These are phyloP conservation scores for Bombylius major DNA, from an alignment of 2,888 invertebrate species.

Conservation along the genomic window DNA sequence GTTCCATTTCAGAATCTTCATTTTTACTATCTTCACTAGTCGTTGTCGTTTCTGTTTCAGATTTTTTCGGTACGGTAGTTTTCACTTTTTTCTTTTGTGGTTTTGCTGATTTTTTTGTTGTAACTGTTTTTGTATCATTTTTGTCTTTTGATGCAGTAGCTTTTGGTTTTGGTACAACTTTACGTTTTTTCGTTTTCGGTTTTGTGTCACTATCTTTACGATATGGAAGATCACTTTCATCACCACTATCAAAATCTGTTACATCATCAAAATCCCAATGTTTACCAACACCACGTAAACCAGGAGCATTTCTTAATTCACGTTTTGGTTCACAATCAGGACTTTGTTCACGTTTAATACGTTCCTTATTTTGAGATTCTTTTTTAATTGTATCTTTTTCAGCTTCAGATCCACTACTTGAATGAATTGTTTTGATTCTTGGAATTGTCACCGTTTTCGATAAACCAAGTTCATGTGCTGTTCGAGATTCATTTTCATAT, in stretches of 20 bases:
- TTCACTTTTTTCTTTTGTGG: conserved; percentile 19
- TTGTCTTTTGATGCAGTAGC: conserved; percentile 21
- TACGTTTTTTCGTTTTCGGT: conserved; percentile 12
- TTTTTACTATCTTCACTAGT: conserved; percentile 25
- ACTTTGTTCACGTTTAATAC: conserved; percentile 5
- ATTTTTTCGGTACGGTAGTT: conserved; percentile 28
- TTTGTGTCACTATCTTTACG: conserved; percentile 6
- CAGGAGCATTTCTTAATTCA: conserved; percentile 57
- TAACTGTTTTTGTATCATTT: conserved; percentile 18
- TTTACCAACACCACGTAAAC: conserved; percentile 62
- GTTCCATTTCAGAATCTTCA: conserved; percentile 9
- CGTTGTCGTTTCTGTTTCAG: conserved; percentile 19
- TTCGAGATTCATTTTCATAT: conserved; percentile 76
- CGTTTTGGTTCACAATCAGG: conserved; percentile 34
- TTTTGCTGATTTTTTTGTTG: conserved; percentile 21
- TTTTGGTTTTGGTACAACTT: conserved; percentile 8
- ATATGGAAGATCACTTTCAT: conserved; percentile 14
- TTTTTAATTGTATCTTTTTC: conserved; percentile 25
- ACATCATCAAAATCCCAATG: conserved; percentile 69
- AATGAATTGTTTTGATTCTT: conserved; percentile 32
- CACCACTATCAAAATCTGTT: conserved; percentile 15
- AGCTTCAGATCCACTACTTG: conserved; percentile 39
- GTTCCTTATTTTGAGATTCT: neutral
- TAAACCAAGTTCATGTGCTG: conserved; percentile 49
- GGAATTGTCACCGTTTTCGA: conserved; percentile 38